A percentile compares a stretch with the other conserved stretches of the same genome.
phyloP scores from a whole-genome alignment of 1,140 invertebrate species.

The Ostrea edulis region DNA sequence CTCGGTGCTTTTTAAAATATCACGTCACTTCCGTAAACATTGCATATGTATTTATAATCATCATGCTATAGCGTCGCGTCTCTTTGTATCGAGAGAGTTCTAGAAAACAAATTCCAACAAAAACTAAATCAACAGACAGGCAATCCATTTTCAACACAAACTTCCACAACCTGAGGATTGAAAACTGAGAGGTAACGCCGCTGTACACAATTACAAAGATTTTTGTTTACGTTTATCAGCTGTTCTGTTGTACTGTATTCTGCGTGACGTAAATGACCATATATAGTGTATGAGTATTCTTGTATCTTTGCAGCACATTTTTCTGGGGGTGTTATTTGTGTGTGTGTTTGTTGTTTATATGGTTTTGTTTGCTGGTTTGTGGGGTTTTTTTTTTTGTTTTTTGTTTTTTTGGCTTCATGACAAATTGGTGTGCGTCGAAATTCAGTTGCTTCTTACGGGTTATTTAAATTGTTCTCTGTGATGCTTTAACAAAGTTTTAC shows the following conservation, averaged over 20 bases:
- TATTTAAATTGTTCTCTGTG: too few species aligned
- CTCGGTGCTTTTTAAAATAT: neutral
- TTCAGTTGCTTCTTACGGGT: too few species aligned
- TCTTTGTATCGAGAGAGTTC: neutral
- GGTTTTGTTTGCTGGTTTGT: neutral
- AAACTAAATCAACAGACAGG: neutral
- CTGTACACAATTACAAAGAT: neutral
- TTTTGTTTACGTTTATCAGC: constrained; percentile 25
- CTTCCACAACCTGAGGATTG: neutral
- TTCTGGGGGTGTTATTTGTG: neutral
- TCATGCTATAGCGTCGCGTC: constrained; percentile 15
- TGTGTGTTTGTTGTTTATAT: neutral
- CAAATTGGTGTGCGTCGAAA: too few species aligned
- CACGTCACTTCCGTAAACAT: constrained; percentile 34
- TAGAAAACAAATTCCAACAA: neutral
- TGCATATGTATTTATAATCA: neutral
- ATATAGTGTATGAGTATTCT: neutral
- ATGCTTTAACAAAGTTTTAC: neutral
- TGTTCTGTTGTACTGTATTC: neutral
- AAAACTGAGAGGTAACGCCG: neutral
- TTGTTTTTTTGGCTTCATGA: neutral
- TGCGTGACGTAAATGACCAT: neutral
- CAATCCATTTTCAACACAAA: neutral
- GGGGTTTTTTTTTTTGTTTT: neutral
- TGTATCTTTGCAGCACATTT: too few species aligned